Conservation (phyloP, 2,888 invertebrate genomes). For the Scaptomyza polygonia region DNA sequence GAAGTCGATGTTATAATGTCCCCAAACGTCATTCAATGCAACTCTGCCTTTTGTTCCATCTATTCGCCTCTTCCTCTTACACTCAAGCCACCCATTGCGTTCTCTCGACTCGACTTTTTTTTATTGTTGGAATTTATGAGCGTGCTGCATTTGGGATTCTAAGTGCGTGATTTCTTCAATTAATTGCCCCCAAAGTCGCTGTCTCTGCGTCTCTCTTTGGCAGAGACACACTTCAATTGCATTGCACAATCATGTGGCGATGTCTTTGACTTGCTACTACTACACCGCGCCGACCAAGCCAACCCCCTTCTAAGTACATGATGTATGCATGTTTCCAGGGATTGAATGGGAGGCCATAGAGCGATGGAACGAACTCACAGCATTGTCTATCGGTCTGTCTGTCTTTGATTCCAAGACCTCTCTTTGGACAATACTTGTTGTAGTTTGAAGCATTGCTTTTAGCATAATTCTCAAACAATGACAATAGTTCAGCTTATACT, state of each 20-base stretch:
- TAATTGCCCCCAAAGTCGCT: constrained; percentile 63
- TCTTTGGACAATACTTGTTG: constrained; percentile 46
- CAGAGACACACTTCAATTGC: constrained; percentile 31
- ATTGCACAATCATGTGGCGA: constrained; percentile 61
- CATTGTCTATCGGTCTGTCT: constrained; percentile 50
- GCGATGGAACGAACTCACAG: constrained; percentile 44
- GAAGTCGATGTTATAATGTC: constrained; percentile 55
- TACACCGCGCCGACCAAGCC: not conserved
- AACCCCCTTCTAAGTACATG: constrained; percentile 11
- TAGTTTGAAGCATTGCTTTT: constrained; percentile 44
- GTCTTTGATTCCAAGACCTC: constrained; percentile 31
- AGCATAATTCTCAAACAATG: constrained; percentile 72
- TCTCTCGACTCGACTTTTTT: constrained; percentile 3
- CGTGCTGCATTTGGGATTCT: constrained; percentile 48
- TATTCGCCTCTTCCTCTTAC: not conserved
- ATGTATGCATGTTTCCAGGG: constrained; percentile 39
- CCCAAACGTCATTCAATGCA: constrained; percentile 44
- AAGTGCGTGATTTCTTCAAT: constrained; percentile 78
- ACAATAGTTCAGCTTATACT: constrained; percentile 60
- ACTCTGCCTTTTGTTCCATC: constrained; percentile 32
- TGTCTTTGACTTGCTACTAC: constrained; percentile 11
- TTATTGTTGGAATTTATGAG: constrained; percentile 42
- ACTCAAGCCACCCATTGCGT: not conserved
- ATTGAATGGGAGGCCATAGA: not conserved
- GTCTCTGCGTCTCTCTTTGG: constrained; percentile 3